Conservation (phyloP, 2,113 vertebrate species). For the Leptodactylus fuscus region DNA sequence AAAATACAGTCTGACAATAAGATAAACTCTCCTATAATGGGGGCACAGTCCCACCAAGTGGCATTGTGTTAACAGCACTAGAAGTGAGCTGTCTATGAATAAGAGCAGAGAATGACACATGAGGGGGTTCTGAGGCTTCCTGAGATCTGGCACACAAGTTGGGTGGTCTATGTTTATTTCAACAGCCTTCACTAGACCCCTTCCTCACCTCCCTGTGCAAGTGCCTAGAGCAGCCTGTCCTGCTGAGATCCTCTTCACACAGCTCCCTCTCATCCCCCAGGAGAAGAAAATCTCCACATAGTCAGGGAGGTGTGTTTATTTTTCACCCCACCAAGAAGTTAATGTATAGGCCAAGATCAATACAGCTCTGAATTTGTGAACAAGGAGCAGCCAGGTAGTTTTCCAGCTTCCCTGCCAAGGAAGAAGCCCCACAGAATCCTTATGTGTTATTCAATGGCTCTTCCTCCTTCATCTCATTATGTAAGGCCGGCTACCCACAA, state of each 20-base stretch:
- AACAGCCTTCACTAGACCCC: conserved; percentile 56
- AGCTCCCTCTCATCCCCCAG: conserved; percentile 37
- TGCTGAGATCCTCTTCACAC: conserved; percentile 52
- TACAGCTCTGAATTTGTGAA: conserved; percentile 38
- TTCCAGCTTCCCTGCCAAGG: conserved; percentile 37
- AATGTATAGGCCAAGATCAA: conserved; percentile 55
- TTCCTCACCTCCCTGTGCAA: conserved; percentile 57
- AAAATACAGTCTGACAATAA: conserved; percentile 48
- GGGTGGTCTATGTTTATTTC: conserved; percentile 63
- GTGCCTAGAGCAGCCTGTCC: conserved; percentile 42
- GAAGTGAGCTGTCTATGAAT: conserved; percentile 40
- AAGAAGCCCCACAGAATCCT: conserved; percentile 39
- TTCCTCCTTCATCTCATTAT: neutral
- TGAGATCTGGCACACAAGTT: conserved; percentile 61
- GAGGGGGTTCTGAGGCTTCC: conserved; percentile 54
- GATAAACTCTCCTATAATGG: conserved; percentile 31
- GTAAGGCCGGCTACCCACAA: neutral
- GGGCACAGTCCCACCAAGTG: conserved; percentile 30
- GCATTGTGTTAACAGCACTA: conserved; percentile 47
- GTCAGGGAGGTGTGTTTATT: conserved; percentile 47
- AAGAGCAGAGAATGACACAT: conserved; percentile 53
- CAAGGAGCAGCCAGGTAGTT: conserved; percentile 50
- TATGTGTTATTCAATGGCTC: conserved; percentile 11
- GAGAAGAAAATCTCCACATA: conserved; percentile 55
- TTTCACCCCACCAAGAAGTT: conserved; percentile 50